Percentiles rank a stretch among this genome's conserved stretches.
phyloP scores from a whole-genome alignment of 2,797 vertebrate genomes.

The Gila robusta region DNA sequence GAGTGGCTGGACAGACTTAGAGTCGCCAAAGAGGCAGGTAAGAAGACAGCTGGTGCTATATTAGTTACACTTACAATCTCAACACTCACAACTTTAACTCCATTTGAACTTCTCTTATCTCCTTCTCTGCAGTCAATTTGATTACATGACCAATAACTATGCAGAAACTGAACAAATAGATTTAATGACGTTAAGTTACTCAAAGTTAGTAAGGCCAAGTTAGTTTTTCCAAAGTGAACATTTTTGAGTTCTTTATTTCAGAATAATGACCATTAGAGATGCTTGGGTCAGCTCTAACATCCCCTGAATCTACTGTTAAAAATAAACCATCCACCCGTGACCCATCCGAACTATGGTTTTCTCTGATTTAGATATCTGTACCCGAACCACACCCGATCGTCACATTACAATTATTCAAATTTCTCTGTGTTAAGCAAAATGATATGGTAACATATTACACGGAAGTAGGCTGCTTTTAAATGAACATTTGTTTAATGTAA shows the following conservation, averaged over 20 bases:
- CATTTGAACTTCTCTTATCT: slow-evolving; percentile 44
- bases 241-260: neutral
- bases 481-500: too few relatives aligned
- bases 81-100: neutral
- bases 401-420: neutral
- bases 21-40: slow-evolving; percentile 93
- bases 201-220: neutral
- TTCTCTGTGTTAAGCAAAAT: neutral
- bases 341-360: neutral
- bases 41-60: neutral
- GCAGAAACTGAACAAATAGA: slow-evolving; percentile 9
- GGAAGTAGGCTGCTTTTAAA: too few relatives aligned
- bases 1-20: slow-evolving; percentile 91
- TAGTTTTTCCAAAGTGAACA: neutral
- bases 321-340: neutral
- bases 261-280: neutral
- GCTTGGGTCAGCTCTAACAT: neutral
- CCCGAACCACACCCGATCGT: neutral
- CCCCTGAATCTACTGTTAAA: neutral
- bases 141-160: slow-evolving; percentile 1
- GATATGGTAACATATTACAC: neutral
- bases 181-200: neutral
- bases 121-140: slow-evolving; percentile 29
- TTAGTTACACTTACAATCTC: neutral
- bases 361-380: neutral